These are phyloP conservation scores for Centrocercus urophasianus DNA, from an alignment of 2,113 vertebrate species.

Conservation along the genomic window DNA sequence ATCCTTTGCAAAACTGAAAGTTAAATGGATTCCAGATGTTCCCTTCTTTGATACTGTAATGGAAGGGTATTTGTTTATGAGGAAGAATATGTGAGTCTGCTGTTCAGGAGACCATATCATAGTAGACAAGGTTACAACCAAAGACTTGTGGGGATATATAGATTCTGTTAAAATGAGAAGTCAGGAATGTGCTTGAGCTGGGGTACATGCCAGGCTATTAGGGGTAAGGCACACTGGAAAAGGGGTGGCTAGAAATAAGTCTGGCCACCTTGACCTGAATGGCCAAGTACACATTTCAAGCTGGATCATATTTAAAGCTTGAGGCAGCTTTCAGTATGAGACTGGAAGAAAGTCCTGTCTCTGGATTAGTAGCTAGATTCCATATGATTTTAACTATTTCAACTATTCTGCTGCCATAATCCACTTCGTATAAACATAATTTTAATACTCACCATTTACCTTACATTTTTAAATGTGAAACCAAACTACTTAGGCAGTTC, in stretches of 20 bases:
- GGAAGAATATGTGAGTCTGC: conserved; percentile 48
- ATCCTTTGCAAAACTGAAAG: conserved; percentile 65
- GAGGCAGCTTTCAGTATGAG: not conserved
- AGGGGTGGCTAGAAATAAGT: not conserved
- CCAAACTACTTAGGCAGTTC: conserved; percentile 61
- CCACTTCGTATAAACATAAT: conserved; percentile 22
- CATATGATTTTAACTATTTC: not conserved
- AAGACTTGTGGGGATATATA: conserved; percentile 53
- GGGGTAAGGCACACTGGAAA: conserved; percentile 9
- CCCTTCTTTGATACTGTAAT: conserved; percentile 58
- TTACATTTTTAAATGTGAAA: conserved; percentile 73
- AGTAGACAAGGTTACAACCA: conserved; percentile 69
- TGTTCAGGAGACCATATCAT: conserved; percentile 53
- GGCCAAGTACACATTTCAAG: not conserved
- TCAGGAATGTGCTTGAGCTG: not conserved
- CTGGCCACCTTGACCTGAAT: not conserved
- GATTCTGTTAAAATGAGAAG: not conserved
- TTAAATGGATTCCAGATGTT: conserved; percentile 71
- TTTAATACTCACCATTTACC: conserved; percentile 58
- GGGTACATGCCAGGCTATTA: not conserved
- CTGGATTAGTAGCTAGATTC: not conserved
- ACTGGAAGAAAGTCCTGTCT: not conserved
- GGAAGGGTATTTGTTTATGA: conserved; percentile 71
- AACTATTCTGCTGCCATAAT: not conserved
- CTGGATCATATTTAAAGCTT: conserved; percentile 1